Base-by-base conservation (phyloP, 2,888 invertebrate species). In the Pristionchus mayeri region DNA sequence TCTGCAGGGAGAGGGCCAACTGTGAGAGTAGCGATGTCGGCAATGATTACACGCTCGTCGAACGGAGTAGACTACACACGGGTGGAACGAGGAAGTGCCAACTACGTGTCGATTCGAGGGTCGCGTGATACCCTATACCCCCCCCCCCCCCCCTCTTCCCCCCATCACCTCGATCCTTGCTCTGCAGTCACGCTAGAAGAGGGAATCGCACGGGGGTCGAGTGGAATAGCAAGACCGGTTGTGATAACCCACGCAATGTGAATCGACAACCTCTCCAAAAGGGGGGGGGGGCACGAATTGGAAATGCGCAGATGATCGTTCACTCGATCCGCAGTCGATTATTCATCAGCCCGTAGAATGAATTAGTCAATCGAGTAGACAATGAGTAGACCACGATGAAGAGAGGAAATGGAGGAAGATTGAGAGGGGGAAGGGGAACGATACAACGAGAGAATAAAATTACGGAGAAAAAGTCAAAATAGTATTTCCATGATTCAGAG, bases 331-430 rank as follows among this genome's bases (percentile, higher is more conserved):
- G 30, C 60, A 63, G 27, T 18, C 60, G 60, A 63, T 63, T 63
- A 63, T 63, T 63, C 60, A 30, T 44, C 60, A 13, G 27, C 11
- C 30, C 60, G 60, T 34, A 16, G 60, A 63, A 63, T 63, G 60
- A 27, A 63, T 63, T 63, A 63, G 16, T 63, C 60, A 63, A 63
- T 63, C 60, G 16, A 21, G 30, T 34, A 63, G 60, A 63, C 60
- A 63, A 63, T 63, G 60, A 63, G 34, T 63, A 40, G 37, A 40
- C 75, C 75, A 40, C 24, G 27, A 71, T 3, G 37, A 18, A 24
- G 37, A 24, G 34, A 63, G 30, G 60, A 63, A 63, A 63, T 3
- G 34, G 34, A 75, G 7, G 30, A 44, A 75, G n/a, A 44, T 40
- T 18, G 7, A 24, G 30, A 60, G 40, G 27, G 6, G 60, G 44